Evolutionary conservation across 2,888 invertebrate species (phyloP), one percentile per base, ranked within the genome.

Genomic region (Drosophila colorata): DNA sequence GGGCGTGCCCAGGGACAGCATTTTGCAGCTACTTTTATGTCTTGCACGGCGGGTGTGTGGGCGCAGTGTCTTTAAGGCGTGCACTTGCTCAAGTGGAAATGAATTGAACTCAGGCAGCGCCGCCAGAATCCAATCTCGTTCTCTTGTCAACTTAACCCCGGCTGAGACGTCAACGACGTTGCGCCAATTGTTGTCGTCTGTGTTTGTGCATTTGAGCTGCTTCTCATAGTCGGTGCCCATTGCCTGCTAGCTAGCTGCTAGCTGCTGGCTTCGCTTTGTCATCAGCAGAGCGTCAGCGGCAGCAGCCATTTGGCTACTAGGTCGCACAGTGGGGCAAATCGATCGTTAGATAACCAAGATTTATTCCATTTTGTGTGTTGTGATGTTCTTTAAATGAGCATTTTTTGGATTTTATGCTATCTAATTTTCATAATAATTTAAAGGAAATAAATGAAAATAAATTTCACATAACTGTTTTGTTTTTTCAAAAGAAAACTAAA

Each of bases 21-120:
- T 80, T 77, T 83, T 86, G 59, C 72, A 86, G 83, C 88, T 83
- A 84, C 88, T 84, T 83, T 74, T 80, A 78, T 80, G 73, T 53
- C 14, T 41, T 60, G 58, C 67, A 57, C 52, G 16, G 23, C 46
- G 23, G 33, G 40, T 8, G 20, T n/a, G 9, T 18, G 35, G 20
- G 14, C 16, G 51, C 48, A 31, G 41, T 55, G 69, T 74, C 87
- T 76, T 75, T 77, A 79, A 81, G 82, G 85, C 85, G 80, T 87
- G 88, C 89, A 88, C 74, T 88, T 89, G 84, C 80, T 90, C 86
- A 88, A 90, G 90, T 90, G 90, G 87, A 90, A 90, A 90, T 89
- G 81, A 87, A 88, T 90, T 86, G 90, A 90, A 90, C 90, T 83
- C 78, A 80, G 86, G 75, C 85, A 74, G 69, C 58, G 57, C 56